Evolutionary conservation across 2,888 invertebrate genomes (phyloP).

Genomic region (Bugula neritina): DNA sequence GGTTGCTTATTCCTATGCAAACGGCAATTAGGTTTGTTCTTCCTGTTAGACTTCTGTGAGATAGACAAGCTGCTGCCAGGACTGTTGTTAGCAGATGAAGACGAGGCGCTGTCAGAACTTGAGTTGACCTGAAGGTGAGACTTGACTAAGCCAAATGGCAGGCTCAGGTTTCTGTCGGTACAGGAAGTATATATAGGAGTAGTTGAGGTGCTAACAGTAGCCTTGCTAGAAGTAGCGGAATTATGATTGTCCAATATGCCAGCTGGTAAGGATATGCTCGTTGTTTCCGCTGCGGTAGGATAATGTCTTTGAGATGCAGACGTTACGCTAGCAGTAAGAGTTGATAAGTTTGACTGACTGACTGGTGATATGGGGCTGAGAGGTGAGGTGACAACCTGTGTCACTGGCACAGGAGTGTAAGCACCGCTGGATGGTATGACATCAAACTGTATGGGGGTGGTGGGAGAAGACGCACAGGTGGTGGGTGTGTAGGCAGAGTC

Average conservation of each 20-base stretch:
- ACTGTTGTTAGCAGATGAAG: slow-evolving; percentile 23
- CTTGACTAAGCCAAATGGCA: background rate
- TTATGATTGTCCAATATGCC: background rate
- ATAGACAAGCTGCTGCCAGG: background rate
- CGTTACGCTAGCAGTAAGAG: background rate
- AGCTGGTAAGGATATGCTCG: background rate
- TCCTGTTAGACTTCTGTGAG: background rate
- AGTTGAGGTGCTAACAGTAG: background rate
- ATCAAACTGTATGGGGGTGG: slow-evolving; percentile 22
- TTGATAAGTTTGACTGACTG: background rate
- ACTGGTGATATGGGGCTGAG: background rate
- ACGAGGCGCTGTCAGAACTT: slow-evolving; percentile 14
- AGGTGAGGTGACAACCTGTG: background rate
- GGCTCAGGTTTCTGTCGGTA: background rate
- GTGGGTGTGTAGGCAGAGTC: background rate
- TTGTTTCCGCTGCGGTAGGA: background rate
- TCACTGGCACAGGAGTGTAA: background rate
- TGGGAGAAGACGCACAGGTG: background rate
- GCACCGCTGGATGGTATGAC: background rate
- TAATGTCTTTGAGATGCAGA: background rate
- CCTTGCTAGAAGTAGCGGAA: background rate
- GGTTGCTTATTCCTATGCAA: background rate
- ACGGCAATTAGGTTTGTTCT: background rate
- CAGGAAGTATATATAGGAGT: background rate
- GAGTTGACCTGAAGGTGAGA: slow-evolving; percentile 4